phyloP scores from a whole-genome alignment of 1,140 invertebrate genomes.

The Drosophila albomicans region DNA sequence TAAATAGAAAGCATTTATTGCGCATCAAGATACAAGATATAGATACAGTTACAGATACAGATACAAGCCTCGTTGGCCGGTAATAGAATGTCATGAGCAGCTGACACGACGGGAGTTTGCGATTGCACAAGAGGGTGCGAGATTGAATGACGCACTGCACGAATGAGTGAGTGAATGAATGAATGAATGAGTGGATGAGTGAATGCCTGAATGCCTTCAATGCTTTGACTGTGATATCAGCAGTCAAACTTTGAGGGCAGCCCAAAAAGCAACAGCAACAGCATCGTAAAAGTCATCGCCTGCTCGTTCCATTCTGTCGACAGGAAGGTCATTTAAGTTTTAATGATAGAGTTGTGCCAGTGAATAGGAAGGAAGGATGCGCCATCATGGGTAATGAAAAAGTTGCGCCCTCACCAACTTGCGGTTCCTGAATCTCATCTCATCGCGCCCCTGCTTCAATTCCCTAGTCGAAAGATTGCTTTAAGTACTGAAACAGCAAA shows the following conservation, averaged over 20 bases:
- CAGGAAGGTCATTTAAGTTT: conserved; percentile 82
- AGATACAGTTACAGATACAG: conserved; percentile 27
- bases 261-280: conserved; percentile 41
- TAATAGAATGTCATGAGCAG: conserved; percentile 79
- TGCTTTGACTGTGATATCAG: conserved; percentile 63
- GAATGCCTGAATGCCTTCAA: conserved; percentile 17
- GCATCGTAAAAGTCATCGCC: conserved; percentile 54
- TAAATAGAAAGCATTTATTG: conserved; percentile 83
- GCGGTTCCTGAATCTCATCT: conserved; percentile 52
- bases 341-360: conserved; percentile 73
- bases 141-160: conserved; percentile 40
- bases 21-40: conserved; percentile 73
- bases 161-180: conserved; percentile 35
- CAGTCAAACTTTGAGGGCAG: conserved; percentile 70
- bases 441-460: conserved; percentile 8
- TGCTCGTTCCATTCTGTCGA: conserved; percentile 38
- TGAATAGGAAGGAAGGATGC: conserved; percentile 43
- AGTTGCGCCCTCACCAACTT: conserved; percentile 43
- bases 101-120: conserved; percentile 49
- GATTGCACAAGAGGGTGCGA: conserved; percentile 29
- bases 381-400: conserved; percentile 52
- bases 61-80: conserved; percentile 47
- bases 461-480: conserved; percentile 48
- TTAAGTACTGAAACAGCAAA: conserved; percentile 71
- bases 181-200: conserved; percentile 14